A percentile compares a stretch with the other conserved stretches of the same genome.
These are phyloP conservation scores for Baronia brevicornis DNA, from an alignment of 2,888 invertebrate species.

Conservation along the genomic window DNA sequence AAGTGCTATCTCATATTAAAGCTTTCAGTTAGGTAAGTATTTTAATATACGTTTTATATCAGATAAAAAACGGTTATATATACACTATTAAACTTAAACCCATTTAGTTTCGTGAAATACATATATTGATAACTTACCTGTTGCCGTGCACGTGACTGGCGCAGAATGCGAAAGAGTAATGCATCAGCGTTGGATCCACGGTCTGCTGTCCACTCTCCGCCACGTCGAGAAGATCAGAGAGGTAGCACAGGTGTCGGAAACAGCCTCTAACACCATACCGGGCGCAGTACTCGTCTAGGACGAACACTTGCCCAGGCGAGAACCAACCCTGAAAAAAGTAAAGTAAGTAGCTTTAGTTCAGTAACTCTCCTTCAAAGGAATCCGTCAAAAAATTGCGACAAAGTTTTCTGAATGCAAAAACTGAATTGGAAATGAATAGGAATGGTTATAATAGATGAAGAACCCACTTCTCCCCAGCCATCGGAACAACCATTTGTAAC, in stretches of 20 bases:
- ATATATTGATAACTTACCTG: slow-evolving; percentile 77
- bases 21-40: no score
- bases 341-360: no score
- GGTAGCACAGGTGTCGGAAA: slow-evolving; percentile 96
- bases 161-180: slow-evolving; percentile 99
- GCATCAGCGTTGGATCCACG: slow-evolving; percentile 98
- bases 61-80: no score
- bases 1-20: no score
- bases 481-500: no score
- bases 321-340: slow-evolving; percentile 99
- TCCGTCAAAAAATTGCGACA: not conserved
- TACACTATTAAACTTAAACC: no score
- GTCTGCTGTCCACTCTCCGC: slow-evolving; percentile 93
- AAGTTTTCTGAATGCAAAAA: slow-evolving; percentile 5
- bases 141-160: slow-evolving; percentile 99
- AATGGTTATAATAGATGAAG: no score
- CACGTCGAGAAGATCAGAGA: slow-evolving; percentile 94
- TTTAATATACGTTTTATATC: no score
- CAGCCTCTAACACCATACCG: slow-evolving; percentile 98
- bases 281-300: slow-evolving; percentile 98
- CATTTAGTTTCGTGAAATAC: no score
- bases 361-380: no score
- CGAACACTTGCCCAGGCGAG: slow-evolving; percentile 99
- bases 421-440: no score
- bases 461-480: no score